A percentile compares a stretch with the other conserved stretches of the same genome.
These are phyloP conservation scores for Cotesia glomerata DNA, from an alignment of 1,140 invertebrate species.

Conservation along the genomic window DNA sequence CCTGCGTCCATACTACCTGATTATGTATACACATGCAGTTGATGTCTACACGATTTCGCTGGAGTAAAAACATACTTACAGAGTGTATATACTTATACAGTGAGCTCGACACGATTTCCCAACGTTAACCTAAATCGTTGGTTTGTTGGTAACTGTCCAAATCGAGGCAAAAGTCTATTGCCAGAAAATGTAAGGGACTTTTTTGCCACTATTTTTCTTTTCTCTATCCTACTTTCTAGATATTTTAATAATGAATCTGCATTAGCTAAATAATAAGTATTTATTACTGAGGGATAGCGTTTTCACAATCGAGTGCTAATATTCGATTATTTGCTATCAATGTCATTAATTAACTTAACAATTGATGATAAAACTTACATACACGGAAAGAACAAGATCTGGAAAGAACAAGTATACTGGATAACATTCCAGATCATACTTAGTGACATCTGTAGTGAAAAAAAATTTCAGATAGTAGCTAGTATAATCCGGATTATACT, in stretches of 20 bases:
- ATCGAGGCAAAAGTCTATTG: constrained; percentile 33
- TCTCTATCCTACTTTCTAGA: background rate
- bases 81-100: background rate
- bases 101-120: constrained; percentile 27
- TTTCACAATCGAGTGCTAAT: too few species aligned
- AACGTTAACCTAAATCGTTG: constrained; percentile 52
- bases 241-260: background rate
- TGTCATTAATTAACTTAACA: too few species aligned
- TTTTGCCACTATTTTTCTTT: background rate
- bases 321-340: too few species aligned
- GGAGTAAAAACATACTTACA: background rate
- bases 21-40: background rate
- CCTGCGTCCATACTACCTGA: too few species aligned
- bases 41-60: background rate
- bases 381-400: too few species aligned
- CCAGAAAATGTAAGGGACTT: constrained; percentile 38
- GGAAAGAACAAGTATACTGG: too few species aligned
- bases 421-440: too few species aligned
- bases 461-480: too few species aligned
- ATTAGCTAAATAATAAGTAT: background rate
- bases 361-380: too few species aligned
- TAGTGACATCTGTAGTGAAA: too few species aligned
- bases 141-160: constrained; percentile 52
- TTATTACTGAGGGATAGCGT: too few species aligned
- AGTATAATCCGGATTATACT: too few species aligned